Evolutionary conservation across 2,113 vertebrate species (phyloP).

Genomic region (Haemorhous mexicanus): DNA sequence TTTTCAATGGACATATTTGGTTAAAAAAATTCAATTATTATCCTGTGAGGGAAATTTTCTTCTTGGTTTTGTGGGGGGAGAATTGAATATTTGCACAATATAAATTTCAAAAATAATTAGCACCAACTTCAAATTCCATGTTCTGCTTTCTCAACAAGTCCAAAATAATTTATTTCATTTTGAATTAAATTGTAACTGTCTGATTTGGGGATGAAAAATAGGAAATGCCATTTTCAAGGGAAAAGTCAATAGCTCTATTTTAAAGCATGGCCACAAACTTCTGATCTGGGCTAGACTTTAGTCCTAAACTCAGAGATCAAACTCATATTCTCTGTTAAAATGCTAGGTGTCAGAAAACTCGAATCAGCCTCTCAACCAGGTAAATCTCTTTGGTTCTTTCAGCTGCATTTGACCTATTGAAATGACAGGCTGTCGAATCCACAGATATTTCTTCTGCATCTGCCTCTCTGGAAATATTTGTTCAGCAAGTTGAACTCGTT

Average conservation of each 20-base stretch:
- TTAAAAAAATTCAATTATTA: background rate
- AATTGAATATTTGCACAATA: background rate
- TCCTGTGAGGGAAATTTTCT: background rate
- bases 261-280: background rate
- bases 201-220: background rate
- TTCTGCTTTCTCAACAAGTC: background rate
- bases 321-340: background rate
- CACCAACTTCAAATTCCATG: background rate
- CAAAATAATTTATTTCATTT: background rate
- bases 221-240: background rate
- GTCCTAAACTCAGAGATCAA: background rate
- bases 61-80: rapidly evolving
- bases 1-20: background rate
- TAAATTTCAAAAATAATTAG: background rate
- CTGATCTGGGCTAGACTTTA: background rate
- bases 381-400: background rate
- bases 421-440: conserved; percentile 14
- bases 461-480: conserved; percentile 26
- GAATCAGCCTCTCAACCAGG: background rate
- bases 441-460: conserved; percentile 6
- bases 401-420: conserved; percentile 11
- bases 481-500: conserved; percentile 35
- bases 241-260: background rate
- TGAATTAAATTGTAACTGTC: background rate
- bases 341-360: background rate